Conservation (phyloP, 2,797 vertebrate species). For the Mormyrus proboscirostris region DNA sequence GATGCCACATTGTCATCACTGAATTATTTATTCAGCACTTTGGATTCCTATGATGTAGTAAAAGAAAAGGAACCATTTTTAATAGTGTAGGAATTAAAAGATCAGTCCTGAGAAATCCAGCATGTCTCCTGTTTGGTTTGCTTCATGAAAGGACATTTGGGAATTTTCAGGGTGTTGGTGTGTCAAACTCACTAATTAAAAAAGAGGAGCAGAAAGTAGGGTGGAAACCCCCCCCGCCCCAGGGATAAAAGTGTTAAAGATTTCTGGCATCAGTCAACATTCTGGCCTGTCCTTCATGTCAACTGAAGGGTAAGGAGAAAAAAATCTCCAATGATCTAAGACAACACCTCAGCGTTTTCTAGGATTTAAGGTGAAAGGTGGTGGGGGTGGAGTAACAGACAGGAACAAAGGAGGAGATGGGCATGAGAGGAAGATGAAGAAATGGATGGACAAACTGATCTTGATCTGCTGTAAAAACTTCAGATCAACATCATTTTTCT, state of each 20-base stretch:
- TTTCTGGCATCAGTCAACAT: slow-evolving; percentile 4
- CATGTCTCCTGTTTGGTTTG: not conserved
- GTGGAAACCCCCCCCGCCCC: not conserved
- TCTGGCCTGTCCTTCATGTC: not conserved
- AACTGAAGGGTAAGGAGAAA: not conserved
- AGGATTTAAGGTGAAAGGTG: slow-evolving; percentile 3
- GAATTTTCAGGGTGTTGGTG: slow-evolving; percentile 37
- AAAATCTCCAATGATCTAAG: not conserved
- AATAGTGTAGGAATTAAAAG: not conserved
- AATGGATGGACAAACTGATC: not conserved
- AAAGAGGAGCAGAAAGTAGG: slow-evolving; percentile 24
- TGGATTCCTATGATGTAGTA: not conserved
- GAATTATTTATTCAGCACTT: not conserved
- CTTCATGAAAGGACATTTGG: not conserved
- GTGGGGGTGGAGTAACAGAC: not conserved
- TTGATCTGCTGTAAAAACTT: not conserved
- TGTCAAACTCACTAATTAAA: slow-evolving; percentile 40
- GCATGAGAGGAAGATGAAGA: not conserved
- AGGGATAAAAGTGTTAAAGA: not conserved
- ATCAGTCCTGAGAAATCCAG: not conserved
- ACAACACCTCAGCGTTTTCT: not conserved
- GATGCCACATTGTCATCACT: not conserved
- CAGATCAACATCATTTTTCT: not conserved
- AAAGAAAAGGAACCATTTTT: not conserved
- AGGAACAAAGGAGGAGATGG: not conserved